Base-by-base conservation (phyloP, 2,888 invertebrate species). In the Thymelicus sylvestris region DNA sequence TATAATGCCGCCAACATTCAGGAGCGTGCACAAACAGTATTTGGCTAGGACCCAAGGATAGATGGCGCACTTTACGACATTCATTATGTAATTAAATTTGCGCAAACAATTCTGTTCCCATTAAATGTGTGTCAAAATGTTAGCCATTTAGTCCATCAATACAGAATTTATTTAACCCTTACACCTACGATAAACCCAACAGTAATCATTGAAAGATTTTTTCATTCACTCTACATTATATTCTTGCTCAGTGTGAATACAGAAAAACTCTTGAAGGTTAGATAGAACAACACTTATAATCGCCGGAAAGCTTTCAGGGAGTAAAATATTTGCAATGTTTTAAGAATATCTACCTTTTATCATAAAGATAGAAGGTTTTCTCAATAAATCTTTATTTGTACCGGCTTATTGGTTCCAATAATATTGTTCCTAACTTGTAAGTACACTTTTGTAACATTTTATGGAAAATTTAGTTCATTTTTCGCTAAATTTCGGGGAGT, bases 291-390 rank as follows among this genome's bases (percentile, higher is more conserved):
- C 63, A 63, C 63, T 63, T 13, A 39, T 15, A 63, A 48, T 24
- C 31, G 48, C 48, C 48, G 6, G 48, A 48, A 48, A 48, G 63
- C 63, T 63, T 63, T 63, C 63, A 63, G 31, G 5, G 48, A n/a
- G 63, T n/a, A 31, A 63, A 63, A 63, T 63, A 63, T 63, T 63
- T 63, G 63, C 48, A 13, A 38, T 48, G 31, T 63, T 63, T 31
- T 63, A 63, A 63, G 38, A 47, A 63, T 15, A 10, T 24, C 55
- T 55, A 24, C 24, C 24, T 55, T 55, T 55, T 55, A 55, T 24
- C 24, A 10, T 55, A 55, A 55, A 24, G 12, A 55, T 10, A 24
- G 55, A 55, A 24, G 55, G 6, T 55, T 55, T 52, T 24, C 55
- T 55, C 24, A 24, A 24, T 55, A 55, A 55, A 24, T 55, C 55